Base-by-base conservation (phyloP, 2,797 vertebrate genomes). In the Falco rusticolus region DNA sequence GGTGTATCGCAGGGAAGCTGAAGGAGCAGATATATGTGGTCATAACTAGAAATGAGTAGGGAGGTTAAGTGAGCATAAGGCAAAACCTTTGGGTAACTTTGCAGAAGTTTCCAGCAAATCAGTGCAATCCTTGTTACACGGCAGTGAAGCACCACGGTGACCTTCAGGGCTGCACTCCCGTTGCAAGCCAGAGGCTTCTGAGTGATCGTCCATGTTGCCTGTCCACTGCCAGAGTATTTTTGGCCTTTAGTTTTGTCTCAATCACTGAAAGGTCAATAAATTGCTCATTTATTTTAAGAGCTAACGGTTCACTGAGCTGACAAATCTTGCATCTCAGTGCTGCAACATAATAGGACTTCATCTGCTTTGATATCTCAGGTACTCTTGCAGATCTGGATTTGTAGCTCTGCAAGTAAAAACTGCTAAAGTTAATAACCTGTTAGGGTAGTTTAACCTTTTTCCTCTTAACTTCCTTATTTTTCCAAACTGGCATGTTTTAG, bases 241-340 rank as follows among this genome's bases (percentile, higher is more conserved):
- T 77, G 91, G 84, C 92, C 85, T 39, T 91, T 21, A 17, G 51
- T 25, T 94, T 9, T 31, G 87, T 80, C 92, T 83, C 86, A 47
- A 8, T 71, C 87, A n/a, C 79, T 1, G 53, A 87, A 93, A 94
- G 96, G 94, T 91, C 94, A 87, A 94, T 85, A 78, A 95, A 61
- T 47, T 7, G 82, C 95, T 94, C 89, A 11, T 89, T 93, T 92
- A 43, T 81, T 65, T 15, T 45, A 68, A 26, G 91, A 25, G 10
- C 71, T 5, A 39, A 57, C 4, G 64, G 64, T 84, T 91, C 91
- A 60, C 28, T 83, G 91, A 50, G 78, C 89, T 39, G 78, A 68
- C 89, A 89, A 89, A 84, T 74, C 94, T 65, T 29, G 13, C 57
- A 8, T 61, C 60, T 50, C 21, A 9, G 74, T 37, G 92, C 84